Conservation (phyloP, 2,113 vertebrate genomes). For the Zosterops pallidus region DNA sequence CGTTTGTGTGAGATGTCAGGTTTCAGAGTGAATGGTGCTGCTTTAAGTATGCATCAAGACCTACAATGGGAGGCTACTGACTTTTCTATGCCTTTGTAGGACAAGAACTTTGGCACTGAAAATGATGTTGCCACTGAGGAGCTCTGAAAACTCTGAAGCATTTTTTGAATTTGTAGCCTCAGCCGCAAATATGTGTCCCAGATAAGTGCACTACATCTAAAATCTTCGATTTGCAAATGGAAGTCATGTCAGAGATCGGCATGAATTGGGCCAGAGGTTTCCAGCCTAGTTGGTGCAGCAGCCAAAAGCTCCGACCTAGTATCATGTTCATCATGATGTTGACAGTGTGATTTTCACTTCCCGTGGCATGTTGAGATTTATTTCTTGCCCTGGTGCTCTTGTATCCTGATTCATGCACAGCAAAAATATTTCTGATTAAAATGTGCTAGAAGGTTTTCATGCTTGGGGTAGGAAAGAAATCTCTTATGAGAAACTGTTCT, state of each 20-base stretch:
- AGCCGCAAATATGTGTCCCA: not conserved
- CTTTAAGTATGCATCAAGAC: slow-evolving; percentile 12
- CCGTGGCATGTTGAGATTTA: not conserved
- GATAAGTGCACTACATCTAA: not conserved
- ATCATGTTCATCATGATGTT: not conserved
- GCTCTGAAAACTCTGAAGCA: not conserved
- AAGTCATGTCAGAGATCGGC: not conserved
- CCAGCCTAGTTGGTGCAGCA: not conserved
- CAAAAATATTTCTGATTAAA: not conserved
- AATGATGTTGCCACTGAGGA: not conserved
- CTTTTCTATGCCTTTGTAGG: not conserved
- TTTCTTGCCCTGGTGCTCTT: slow-evolving; percentile 23
- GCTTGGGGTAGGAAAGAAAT: not conserved
- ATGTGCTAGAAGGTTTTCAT: not conserved
- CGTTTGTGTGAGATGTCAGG: slow-evolving; percentile 24
- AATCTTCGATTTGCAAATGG: not conserved
- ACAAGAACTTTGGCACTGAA: not conserved
- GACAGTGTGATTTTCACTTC: not conserved
- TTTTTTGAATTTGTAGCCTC: not conserved
- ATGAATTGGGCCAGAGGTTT: not conserved
- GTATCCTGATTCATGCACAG: not conserved
- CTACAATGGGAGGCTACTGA: not conserved
- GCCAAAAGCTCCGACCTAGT: not conserved
- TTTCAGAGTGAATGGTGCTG: slow-evolving; percentile 29
- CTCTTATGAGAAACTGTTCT: not conserved